A percentile compares a stretch with the other conserved stretches of the same genome.
phyloP scores from a whole-genome alignment of 2,113 vertebrate species.

The Dendropsophus ebraccatus region DNA sequence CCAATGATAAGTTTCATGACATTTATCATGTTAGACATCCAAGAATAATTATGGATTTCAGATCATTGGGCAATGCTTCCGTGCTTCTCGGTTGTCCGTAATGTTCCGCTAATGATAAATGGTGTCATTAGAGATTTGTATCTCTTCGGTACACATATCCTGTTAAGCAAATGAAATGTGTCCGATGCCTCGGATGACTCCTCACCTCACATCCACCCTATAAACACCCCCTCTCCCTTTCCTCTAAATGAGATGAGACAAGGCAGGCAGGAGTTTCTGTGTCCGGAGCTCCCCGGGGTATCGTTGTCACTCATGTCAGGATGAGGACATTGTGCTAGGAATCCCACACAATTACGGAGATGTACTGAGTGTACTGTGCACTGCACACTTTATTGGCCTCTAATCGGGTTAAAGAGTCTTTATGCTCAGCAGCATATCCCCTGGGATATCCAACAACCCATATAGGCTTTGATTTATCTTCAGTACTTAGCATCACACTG shows the following conservation, averaged over 20 bases:
- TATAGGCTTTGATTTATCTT: background rate
- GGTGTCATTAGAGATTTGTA: background rate
- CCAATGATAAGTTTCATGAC: too few relatives aligned
- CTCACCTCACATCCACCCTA: background rate
- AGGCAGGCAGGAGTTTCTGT: background rate
- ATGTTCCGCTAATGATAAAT: slow-evolving; percentile 13
- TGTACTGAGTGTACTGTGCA: background rate
- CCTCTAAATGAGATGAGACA: slow-evolving; percentile 1
- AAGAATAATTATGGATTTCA: background rate
- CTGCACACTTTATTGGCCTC: background rate
- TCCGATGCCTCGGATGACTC: slow-evolving; percentile 9
- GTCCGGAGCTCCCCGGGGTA: slow-evolving; percentile 3
- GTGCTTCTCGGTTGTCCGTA: background rate
- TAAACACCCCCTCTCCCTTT: background rate
- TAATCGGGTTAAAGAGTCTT: background rate
- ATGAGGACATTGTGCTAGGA: slow-evolving; percentile 6
- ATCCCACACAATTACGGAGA: background rate
- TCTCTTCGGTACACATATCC: background rate
- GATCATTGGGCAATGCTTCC: background rate
- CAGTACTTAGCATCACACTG: background rate
- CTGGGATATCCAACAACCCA: background rate
- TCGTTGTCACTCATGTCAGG: slow-evolving; percentile 14
- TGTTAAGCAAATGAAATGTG: slow-evolving; percentile 17
- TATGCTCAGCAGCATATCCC: background rate
- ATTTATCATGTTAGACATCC: background rate